Percentiles rank a stretch among this genome's conserved stretches.
These are phyloP conservation scores for Phataginus tricuspis DNA, from an alignment of 2,797 vertebrate genomes.

Conservation along the genomic window DNA sequence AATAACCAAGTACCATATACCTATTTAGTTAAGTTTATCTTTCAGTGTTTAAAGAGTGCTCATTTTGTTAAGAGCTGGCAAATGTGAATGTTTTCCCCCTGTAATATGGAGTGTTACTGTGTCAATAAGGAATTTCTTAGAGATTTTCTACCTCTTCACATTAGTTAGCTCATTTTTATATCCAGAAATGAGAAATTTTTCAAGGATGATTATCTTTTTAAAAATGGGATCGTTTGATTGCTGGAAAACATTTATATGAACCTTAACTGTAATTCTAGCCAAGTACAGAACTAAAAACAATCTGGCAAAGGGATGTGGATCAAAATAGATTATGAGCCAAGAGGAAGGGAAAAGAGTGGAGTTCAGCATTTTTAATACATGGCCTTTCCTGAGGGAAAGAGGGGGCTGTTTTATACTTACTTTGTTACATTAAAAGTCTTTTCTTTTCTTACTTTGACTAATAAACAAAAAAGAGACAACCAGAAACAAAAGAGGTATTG, in stretches of 20 bases:
- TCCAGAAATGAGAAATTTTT: constrained; percentile 35
- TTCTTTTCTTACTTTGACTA: neutral
- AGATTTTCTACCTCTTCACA: neutral
- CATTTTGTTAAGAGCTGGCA: constrained; percentile 24
- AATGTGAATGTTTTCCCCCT: neutral
- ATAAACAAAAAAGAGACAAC: neutral
- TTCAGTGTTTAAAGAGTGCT: neutral
- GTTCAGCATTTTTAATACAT: neutral
- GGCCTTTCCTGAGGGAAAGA: neutral
- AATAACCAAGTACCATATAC: neutral
- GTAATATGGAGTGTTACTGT: neutral
- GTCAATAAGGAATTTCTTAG: neutral
- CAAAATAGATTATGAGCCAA: neutral
- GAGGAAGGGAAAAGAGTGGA: neutral
- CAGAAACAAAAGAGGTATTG: neutral
- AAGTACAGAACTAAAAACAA: neutral
- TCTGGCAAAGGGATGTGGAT: neutral
- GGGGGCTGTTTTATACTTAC: neutral
- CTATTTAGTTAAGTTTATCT: neutral
- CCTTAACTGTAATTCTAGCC: neutral
- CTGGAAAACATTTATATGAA: neutral
- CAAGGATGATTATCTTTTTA: neutral
- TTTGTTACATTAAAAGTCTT: neutral
- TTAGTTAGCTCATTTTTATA: neutral
- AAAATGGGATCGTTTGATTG: neutral